These are phyloP conservation scores for Anhinga anhinga DNA, from an alignment of 2,113 vertebrate genomes.

Conservation along the genomic window DNA sequence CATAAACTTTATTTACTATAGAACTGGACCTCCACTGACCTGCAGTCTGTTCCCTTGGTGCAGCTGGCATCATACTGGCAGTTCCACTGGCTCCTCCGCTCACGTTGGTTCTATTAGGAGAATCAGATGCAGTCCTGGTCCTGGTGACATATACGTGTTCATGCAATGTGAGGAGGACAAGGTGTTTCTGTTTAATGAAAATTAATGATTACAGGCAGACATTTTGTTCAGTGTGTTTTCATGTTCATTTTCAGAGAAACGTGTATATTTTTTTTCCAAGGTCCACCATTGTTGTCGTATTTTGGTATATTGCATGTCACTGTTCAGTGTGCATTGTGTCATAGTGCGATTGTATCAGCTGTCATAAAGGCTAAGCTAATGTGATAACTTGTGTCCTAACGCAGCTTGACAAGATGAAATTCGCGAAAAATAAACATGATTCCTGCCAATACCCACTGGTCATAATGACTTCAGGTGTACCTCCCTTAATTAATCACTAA, in stretches of 20 bases:
- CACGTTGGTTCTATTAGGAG: not conserved
- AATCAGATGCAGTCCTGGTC: not conserved
- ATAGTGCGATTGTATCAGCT: not conserved
- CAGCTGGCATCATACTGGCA: fast-evolving
- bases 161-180: not conserved
- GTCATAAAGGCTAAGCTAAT: not conserved
- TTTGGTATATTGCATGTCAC: not conserved
- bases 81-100: not conserved
- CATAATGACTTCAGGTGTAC: not conserved
- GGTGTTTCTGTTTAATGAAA: not conserved
- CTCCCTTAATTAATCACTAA: not conserved
- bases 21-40: not conserved
- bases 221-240: not conserved
- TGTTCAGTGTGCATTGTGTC: not conserved
- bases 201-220: not conserved
- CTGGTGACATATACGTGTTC: not conserved
- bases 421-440: not conserved
- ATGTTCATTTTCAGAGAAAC: not conserved
- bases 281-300: not conserved
- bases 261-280: not conserved
- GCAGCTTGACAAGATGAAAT: slow-evolving; percentile 22
- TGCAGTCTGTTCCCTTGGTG: not conserved
- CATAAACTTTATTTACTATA: not conserved
- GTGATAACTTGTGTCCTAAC: not conserved
- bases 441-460: not conserved